Base-by-base conservation (phyloP, 2,888 invertebrate species). In the Volucella inanis region DNA sequence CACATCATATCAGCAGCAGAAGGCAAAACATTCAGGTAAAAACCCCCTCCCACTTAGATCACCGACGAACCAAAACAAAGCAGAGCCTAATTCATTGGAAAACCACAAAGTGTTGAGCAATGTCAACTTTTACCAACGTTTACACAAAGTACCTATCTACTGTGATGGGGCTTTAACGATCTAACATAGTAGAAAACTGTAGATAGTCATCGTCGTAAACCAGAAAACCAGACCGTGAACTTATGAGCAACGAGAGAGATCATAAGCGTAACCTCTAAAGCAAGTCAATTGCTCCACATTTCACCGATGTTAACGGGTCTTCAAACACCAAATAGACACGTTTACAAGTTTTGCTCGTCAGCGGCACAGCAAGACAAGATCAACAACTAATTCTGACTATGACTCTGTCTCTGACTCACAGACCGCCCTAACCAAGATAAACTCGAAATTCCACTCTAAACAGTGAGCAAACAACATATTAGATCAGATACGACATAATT, bases 201-300 rank as follows among this genome's bases (percentile, higher is more conserved):
- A 45, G 18, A 38, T 45, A 22, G 22, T 22, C 22, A 3, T 22
- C 22, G 22, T 38, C 18, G 62, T 43, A 43, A 15, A 43, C 15
- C 45, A 72, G 50, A 38, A 52, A 84, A 83, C 45, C 79, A 84
- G 83, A 84, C 83, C 79, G 70, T 79, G 79, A 84, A 79, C 79
- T 70, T 71, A 54, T 59, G 50, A 72, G 38, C 39, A 59, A 57
- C 1, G 22, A 22, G 22, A 22, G 22, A 22, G 22, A 22, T 22
- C 22, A 22, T 3, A 22, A 68, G n/a, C 39, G 38, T 57, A 65
- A n/a, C 61, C 68, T 14, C 52, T 61, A 45, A 68, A 54, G 52
- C 67, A 68, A 22, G 45, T 49, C 61, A 77, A 68, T 45, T 68
- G 77, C 47, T 68, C 77, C 61, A 77, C 54, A 62, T 77, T 22